Evolutionary conservation across 2,888 invertebrate species (phyloP).

Genomic region (Clostera curtula): DNA sequence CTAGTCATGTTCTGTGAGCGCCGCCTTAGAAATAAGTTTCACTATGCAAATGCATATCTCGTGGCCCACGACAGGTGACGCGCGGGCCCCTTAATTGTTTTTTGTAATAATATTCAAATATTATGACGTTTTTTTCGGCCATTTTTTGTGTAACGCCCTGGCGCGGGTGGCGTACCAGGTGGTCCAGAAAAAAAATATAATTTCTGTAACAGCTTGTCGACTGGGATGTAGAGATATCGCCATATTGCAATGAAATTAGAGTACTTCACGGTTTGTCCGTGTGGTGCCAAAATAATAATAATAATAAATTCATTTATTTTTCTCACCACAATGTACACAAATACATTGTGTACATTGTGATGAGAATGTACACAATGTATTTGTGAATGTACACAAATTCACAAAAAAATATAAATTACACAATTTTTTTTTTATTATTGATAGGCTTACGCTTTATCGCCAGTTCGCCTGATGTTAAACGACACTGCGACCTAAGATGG

Average conservation of each 20-base stretch:
- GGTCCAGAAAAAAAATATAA: conserved; percentile 59
- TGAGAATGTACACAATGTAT: too few relatives aligned
- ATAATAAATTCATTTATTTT: too few relatives aligned
- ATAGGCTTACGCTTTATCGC: too few relatives aligned
- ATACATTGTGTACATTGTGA: too few relatives aligned
- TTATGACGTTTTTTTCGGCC: conserved; percentile 63
- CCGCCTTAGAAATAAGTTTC: conserved; percentile 50
- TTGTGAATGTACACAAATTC: too few relatives aligned
- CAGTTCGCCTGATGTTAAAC: too few relatives aligned
- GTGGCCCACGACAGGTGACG: conserved; percentile 70
- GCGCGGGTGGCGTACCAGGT: conserved; percentile 70
- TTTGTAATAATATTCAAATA: conserved; percentile 73
- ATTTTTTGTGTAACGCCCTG: conserved; percentile 51
- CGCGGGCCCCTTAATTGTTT: conserved; percentile 72
- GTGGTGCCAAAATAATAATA: conserved; percentile 2
- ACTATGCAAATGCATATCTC: conserved; percentile 71
- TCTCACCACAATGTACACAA: too few relatives aligned
- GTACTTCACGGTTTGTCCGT: conserved; percentile 11
- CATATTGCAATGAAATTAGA: conserved; percentile 10
- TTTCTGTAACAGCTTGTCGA: conserved; percentile 59
- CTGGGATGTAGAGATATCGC: conserved; percentile 16
- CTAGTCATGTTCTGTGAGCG: conserved; percentile 24
- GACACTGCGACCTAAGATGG: too few relatives aligned
- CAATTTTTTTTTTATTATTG: too few relatives aligned
- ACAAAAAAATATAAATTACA: too few relatives aligned